These are phyloP conservation scores for Phaetusa simplex DNA, from an alignment of 2,113 vertebrate species.

Conservation along the genomic window DNA sequence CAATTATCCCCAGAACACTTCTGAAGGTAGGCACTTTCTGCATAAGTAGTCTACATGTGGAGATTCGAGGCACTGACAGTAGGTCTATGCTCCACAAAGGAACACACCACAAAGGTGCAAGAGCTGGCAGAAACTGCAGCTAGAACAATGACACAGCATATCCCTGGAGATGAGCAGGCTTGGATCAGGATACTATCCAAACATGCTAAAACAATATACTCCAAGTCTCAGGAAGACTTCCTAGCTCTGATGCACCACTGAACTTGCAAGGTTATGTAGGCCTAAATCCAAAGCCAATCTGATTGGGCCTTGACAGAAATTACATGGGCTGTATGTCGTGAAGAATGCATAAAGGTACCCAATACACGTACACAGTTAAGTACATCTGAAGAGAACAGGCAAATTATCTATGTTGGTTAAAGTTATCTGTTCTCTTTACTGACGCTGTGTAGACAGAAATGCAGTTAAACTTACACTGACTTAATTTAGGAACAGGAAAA, in stretches of 20 bases:
- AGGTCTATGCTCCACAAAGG: background rate
- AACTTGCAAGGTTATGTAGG: background rate
- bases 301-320: background rate
- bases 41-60: background rate
- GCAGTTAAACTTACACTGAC: background rate
- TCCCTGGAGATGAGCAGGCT: background rate
- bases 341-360: background rate
- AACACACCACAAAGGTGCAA: background rate
- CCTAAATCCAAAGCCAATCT: background rate
- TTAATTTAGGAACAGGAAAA: background rate
- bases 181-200: background rate
- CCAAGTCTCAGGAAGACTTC: background rate
- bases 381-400: background rate
- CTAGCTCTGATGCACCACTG: background rate
- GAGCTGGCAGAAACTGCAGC: background rate
- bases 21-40: background rate
- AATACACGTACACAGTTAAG: background rate
- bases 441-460: background rate
- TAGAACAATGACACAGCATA: background rate
- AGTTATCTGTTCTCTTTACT: background rate
- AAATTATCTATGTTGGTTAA: background rate
- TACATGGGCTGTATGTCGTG: background rate
- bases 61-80: background rate
- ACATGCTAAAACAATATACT: background rate
- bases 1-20: background rate